phyloP scores from a whole-genome alignment of 2,797 vertebrate genomes.

The Gymnocypris eckloni region DNA sequence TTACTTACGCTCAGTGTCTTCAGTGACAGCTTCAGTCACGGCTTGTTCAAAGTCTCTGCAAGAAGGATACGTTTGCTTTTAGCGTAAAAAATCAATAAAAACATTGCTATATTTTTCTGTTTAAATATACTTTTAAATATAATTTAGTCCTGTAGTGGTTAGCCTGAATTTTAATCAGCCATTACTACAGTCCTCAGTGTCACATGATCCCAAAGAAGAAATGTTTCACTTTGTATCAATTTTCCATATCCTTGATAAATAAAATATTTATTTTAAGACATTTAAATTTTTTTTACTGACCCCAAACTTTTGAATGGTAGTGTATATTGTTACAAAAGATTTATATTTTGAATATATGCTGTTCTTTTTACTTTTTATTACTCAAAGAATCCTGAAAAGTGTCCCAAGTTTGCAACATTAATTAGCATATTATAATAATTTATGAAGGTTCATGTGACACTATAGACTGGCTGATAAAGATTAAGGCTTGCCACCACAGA shows the following conservation, averaged over 20 bases:
- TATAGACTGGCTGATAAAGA: not conserved
- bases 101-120: not conserved
- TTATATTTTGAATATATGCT: not conserved
- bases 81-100: not conserved
- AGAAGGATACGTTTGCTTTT: not conserved
- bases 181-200: not conserved
- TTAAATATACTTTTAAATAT: not conserved
- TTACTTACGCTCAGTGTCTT: conserved; percentile 45
- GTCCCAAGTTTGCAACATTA: not conserved
- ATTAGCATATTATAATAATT: not conserved
- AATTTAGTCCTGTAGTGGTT: not conserved
- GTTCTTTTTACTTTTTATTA: not conserved
- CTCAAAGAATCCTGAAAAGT: not conserved
- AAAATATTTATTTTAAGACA: not conserved
- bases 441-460: not conserved
- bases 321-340: not conserved
- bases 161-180: not conserved
- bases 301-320: not conserved
- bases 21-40: not conserved
- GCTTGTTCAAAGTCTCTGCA: conserved; percentile 6
- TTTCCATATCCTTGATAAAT: not conserved
- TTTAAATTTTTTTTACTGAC: not conserved
- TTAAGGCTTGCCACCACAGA: not conserved
- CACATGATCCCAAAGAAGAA: not conserved
- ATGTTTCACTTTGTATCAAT: not conserved